These are phyloP conservation scores for Cricetomys ansorgei DNA, from an alignment of 2,113 vertebrate species.

Conservation along the genomic window DNA sequence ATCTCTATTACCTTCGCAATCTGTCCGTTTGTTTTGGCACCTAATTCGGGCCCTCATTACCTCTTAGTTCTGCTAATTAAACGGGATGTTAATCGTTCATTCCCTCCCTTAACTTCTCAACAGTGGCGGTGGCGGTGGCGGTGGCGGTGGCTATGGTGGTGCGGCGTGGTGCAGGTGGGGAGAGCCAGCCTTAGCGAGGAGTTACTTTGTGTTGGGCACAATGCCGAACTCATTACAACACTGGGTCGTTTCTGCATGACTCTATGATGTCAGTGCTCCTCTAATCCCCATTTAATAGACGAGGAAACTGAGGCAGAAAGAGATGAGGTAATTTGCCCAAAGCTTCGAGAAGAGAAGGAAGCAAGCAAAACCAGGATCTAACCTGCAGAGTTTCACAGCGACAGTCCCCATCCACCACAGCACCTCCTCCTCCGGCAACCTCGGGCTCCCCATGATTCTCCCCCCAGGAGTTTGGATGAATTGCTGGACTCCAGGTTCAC, in stretches of 20 bases:
- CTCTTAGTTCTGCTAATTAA: conserved; percentile 59
- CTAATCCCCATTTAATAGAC: conserved; percentile 6
- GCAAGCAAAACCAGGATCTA: not conserved
- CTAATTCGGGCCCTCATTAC: conserved; percentile 39
- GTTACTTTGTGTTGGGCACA: not conserved
- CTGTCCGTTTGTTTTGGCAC: conserved; percentile 54
- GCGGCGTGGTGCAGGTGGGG: not conserved
- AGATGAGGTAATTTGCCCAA: not conserved
- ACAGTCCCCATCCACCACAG: not conserved
- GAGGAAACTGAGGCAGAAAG: conserved; percentile 33
- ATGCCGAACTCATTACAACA: not conserved
- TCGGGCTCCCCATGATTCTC: not conserved
- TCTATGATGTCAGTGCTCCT: not conserved
- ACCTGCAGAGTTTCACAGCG: not conserved
- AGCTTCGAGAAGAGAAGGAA: not conserved
- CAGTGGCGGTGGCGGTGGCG: not conserved
- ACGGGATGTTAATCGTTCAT: conserved; percentile 50
- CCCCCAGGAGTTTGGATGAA: not conserved
- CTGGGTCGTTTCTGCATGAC: not conserved
- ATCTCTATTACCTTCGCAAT: conserved; percentile 57
- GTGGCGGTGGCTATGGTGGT: not conserved
- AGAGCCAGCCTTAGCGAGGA: not conserved
- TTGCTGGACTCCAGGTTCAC: not conserved
- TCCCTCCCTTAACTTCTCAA: conserved; percentile 23
- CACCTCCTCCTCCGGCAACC: accelerated